Conservation (phyloP, 2,113 vertebrate genomes). For the Zosterops lateralis region DNA sequence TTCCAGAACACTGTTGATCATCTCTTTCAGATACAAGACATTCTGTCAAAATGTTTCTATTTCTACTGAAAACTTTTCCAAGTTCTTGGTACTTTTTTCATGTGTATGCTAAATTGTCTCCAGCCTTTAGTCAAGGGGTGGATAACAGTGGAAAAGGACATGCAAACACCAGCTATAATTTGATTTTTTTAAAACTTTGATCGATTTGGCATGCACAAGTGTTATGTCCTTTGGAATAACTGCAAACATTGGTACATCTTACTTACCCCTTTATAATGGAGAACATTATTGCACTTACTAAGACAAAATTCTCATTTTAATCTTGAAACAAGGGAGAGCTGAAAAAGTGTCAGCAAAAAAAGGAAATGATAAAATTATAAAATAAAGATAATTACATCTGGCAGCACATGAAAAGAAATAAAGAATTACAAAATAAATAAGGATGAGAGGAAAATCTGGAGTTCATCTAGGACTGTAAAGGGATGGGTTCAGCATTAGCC, state of each 20-base stretch:
- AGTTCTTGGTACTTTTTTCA: not conserved
- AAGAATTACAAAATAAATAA: not conserved
- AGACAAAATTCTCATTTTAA: not conserved
- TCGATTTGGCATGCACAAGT: not conserved
- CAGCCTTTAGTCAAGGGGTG: not conserved
- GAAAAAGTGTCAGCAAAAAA: not conserved
- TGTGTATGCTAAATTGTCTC: not conserved
- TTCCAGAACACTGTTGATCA: not conserved
- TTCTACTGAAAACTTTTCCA: not conserved
- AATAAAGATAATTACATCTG: not conserved
- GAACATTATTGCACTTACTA: not conserved
- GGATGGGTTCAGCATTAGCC: not conserved
- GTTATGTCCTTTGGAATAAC: not conserved
- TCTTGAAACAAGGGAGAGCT: not conserved
- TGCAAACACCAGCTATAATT: not conserved
- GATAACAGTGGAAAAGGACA: not conserved
- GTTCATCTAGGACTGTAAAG: not conserved
- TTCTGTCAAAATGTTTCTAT: not conserved
- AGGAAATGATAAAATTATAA: not conserved
- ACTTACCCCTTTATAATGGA: not conserved
- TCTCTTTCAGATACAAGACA: not conserved
- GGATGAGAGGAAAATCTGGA: not conserved
- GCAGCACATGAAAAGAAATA: not conserved
- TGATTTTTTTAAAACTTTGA: not conserved
- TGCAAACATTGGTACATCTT: not conserved